Evolutionary conservation across 2,797 vertebrate genomes (phyloP).

Genomic region (Chaetophractus vellerosus): DNA sequence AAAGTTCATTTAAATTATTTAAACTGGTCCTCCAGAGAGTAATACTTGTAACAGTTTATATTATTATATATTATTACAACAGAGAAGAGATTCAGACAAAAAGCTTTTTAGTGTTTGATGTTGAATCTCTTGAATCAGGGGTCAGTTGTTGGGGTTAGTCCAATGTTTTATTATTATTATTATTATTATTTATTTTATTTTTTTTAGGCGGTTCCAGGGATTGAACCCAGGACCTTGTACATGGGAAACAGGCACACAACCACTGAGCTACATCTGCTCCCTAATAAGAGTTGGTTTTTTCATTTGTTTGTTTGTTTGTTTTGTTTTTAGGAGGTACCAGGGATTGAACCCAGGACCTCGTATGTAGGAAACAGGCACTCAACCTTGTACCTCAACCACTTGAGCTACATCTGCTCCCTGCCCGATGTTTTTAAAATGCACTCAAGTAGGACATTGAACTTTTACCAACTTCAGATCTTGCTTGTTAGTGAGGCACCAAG

Average conservation of each 20-base stretch:
- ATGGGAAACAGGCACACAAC: too few species aligned
- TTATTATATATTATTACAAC: slow-evolving; percentile 7
- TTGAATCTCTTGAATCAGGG: slow-evolving; percentile 52
- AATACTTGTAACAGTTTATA: slow-evolving; percentile 42
- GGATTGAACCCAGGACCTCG: too few species aligned
- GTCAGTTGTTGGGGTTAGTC: neutral
- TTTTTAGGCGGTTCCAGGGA: too few species aligned
- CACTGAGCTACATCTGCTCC: too few species aligned
- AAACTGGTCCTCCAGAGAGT: slow-evolving; percentile 43
- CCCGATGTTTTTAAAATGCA: slow-evolving; percentile 21
- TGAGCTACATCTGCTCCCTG: too few species aligned
- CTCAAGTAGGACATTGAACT: neutral
- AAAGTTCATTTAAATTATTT: slow-evolving; percentile 57
- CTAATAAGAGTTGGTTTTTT: too few species aligned
- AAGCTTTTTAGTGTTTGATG: neutral
- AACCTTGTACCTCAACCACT: too few species aligned
- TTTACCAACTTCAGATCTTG: slow-evolving; percentile 10
- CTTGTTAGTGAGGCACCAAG: neutral
- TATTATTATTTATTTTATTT: too few species aligned
- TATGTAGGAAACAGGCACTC: too few species aligned
- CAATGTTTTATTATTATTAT: neutral
- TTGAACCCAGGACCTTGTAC: too few species aligned
- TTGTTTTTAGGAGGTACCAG: too few species aligned
- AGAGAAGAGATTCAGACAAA: slow-evolving; percentile 26
- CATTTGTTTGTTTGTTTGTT: too few species aligned